A percentile compares a stretch with the other conserved stretches of the same genome.
These are phyloP conservation scores for Melitaea cinxia DNA, from an alignment of 1,140 invertebrate genomes.

Conservation along the genomic window DNA sequence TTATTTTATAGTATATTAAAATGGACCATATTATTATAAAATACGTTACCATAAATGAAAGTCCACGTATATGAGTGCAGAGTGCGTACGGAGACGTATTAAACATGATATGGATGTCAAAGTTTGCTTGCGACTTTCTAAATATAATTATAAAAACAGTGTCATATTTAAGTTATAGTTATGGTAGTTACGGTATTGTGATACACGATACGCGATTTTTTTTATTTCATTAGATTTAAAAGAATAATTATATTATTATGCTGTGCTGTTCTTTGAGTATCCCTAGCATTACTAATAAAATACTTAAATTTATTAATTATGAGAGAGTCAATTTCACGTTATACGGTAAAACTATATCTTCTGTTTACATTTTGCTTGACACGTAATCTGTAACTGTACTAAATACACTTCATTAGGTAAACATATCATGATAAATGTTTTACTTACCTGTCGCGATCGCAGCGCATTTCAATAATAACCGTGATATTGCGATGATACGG, in stretches of 20 bases:
- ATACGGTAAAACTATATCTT: constrained; percentile 10
- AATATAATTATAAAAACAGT: constrained; percentile 20
- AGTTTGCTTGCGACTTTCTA: constrained; percentile 27
- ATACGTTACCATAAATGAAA: neutral
- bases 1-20: neutral
- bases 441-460: constrained; percentile 75
- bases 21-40: neutral
- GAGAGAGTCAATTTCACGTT: neutral
- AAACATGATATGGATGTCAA: constrained; percentile 21
- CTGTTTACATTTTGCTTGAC: constrained; percentile 30
- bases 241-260: neutral
- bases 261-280: neutral
- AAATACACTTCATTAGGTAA: constrained; percentile 54
- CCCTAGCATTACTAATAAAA: neutral
- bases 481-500: constrained; percentile 80
- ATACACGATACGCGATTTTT: neutral
- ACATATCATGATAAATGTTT: constrained; percentile 77
- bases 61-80: neutral
- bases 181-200: neutral
- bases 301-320: neutral
- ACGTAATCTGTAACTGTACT: constrained; percentile 27
- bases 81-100: constrained; percentile 10
- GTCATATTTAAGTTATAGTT: neutral
- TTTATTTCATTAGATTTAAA: no score
- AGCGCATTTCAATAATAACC: constrained; percentile 78